Base-by-base conservation (phyloP, 2,113 vertebrate species). In the Odocoileus virginianus region DNA sequence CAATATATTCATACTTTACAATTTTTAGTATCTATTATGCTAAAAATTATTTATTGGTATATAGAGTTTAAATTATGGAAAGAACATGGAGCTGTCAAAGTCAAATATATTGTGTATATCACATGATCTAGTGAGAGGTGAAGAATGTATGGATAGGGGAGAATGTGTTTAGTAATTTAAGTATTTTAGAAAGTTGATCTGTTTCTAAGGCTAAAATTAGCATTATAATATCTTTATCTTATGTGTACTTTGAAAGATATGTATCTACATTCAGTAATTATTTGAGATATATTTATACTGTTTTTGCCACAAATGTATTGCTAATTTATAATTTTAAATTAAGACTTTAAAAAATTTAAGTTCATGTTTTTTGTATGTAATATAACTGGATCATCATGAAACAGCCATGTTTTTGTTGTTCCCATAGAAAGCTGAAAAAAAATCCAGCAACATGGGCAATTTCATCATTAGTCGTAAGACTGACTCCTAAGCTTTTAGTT, bases 1-100 rank as follows among this genome's bases (percentile, higher is more conserved):
- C 64, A 88, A 8, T 95, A 10, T n/a, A 82, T 6, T 92, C 25
- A 82, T 90, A 85, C 55, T 88, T 90, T 58, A 28, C 93, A 91
- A 36, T 67, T 85, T 89, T 67, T 91, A 93, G 58, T 96, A 67
- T 71, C 30, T 33, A 79, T 91, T 94, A 89, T 98, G 98, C 87
- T 87, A 15, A 45, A 94, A 98, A 8, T 94, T 64, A 91, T 94
- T 71, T 13, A 15, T 89, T 78, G 79, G 2, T 84, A 28, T 64
- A 0, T 60, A 55, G 57, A 88, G 2, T 95, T 50, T 97, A 87
- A 97, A 12, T 58, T 95, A 86, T 91, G 81, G 33, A 93, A 95
- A 96, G 6, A 89, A 97, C 91, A 78, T 40, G 4, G 33, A 93
- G 17, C 33, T 94, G 1, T 89, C 14, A 97, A 93, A 52, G 85